Percentiles rank a stretch among this genome's conserved stretches.
Evolutionary conservation across 1,140 invertebrate species (phyloP).

Genomic region (Drosophila punjabiensis): DNA sequence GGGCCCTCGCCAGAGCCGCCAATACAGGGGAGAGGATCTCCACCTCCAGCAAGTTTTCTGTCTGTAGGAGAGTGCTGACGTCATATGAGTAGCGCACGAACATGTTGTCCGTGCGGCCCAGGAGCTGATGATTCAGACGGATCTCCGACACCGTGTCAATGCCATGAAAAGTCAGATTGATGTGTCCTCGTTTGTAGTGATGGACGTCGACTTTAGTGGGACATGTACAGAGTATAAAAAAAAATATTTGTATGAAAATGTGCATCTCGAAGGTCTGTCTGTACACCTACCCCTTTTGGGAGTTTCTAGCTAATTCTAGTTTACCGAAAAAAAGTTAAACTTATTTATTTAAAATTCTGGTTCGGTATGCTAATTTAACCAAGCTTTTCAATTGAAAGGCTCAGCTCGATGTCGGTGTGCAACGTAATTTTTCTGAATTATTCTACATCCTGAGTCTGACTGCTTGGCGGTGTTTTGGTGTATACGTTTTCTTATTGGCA

Average conservation of each 20-base stretch:
- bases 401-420: no score
- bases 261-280: background rate
- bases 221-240: background rate
- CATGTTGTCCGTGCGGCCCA: constrained; percentile 95
- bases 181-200: constrained; percentile 52
- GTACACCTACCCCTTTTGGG: no score
- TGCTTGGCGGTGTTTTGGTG: no score
- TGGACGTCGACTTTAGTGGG: constrained; percentile 49
- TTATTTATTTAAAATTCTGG: no score
- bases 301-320: no score
- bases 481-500: no score
- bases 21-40: constrained; percentile 91
- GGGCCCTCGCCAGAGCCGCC: constrained; percentile 87
- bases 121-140: constrained; percentile 89
- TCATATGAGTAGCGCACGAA: constrained; percentile 94
- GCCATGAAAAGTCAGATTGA: constrained; percentile 91
- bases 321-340: no score
- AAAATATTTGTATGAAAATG: background rate
- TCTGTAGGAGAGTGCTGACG: constrained; percentile 86
- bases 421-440: no score
- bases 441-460: no score
- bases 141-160: constrained; percentile 94
- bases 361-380: no score
- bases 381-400: no score
- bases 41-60: constrained; percentile 89